Evolutionary conservation across 2,888 invertebrate genomes (phyloP), one percentile per base, ranked within the genome.

Genomic region (Ptilodon capucinus): DNA sequence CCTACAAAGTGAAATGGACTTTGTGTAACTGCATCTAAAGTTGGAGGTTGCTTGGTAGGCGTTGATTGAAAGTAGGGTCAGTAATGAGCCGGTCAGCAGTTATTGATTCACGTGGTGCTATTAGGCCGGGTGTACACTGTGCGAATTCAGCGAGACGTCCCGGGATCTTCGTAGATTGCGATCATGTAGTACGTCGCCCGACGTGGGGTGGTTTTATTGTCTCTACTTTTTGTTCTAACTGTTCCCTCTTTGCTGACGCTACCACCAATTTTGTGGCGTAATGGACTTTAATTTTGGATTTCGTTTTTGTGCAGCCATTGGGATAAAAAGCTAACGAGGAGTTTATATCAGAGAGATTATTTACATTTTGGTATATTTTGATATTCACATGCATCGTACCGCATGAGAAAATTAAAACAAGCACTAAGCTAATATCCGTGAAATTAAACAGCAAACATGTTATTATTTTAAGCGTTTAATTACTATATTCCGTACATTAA

Each of bases 81-180:
- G 83, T 88, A 88, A 89, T 89, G 86, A 88, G 84, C 76, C 76
- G 86, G 89, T 85, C 88, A 86, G 86, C 83, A 82, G 84, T 84
- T 89, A 89, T 89, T 89, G 89, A 89, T 89, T 89, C 86, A 77
- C 81, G 79, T 79, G 79, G 77, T 75, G 71, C 79, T 72, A 76
- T 82, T 81, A 80, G 74, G 72, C 70, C 42, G 66, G 56, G 53
- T 59, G 64, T 64, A 71, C 57, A 61, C 66, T 60, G 62, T 68
- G 74, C 70, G 61, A 71, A 70, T 60, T 77, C 74, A 72, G 76
- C 70, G 54, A 54, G 64, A 63, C 50, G 44, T 42, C 14, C 18
- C 48, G 40, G 40, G 45, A 54, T 62, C 50, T 59, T 63, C 38
- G 56, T 53, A 60, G 68, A 68, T 59, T 59, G 66, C 44, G 56